Evolutionary conservation across 1,140 invertebrate species (phyloP).

Genomic region (Telenomus remus): DNA sequence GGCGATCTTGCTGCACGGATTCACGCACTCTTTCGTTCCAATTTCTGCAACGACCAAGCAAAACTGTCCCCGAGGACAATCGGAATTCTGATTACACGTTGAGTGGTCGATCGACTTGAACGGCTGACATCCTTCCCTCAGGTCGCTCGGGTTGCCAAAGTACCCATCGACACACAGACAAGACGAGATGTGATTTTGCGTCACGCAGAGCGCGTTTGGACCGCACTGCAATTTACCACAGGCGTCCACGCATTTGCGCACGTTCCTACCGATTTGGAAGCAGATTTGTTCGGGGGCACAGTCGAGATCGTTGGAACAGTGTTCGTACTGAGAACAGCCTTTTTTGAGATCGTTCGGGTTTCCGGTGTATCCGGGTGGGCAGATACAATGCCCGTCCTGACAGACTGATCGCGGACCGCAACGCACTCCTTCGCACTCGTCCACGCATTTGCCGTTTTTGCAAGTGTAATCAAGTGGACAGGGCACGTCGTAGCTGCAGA

Average conservation of each 20-base stretch:
- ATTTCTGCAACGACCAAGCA: conserved; percentile 78
- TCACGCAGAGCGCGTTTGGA: conserved; percentile 90
- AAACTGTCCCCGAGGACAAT: conserved; percentile 81
- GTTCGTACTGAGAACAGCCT: conserved; percentile 83
- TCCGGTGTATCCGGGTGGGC: conserved; percentile 86
- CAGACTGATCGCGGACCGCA: conserved; percentile 90
- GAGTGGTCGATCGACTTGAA: conserved; percentile 75
- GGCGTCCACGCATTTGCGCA: conserved; percentile 88
- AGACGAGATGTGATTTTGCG: conserved; percentile 86
- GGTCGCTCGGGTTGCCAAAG: conserved; percentile 85
- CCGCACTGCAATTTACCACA: conserved; percentile 92
- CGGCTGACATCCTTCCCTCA: conserved; percentile 84
- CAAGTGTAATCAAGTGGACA: conserved; percentile 87
- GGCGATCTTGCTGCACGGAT: conserved; percentile 85
- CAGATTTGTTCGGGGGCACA: conserved; percentile 89
- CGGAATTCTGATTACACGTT: conserved; percentile 80
- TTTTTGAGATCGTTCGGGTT: conserved; percentile 82
- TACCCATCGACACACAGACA: conserved; percentile 90
- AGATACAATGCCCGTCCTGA: conserved; percentile 85
- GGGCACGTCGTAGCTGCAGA: conserved; percentile 80
- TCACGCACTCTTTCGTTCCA: conserved; percentile 81
- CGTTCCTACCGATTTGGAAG: conserved; percentile 85
- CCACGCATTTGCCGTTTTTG: conserved; percentile 81
- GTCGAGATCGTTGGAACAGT: conserved; percentile 86
- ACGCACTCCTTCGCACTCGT: conserved; percentile 82